A percentile compares a stretch with the other conserved stretches of the same genome.
phyloP scores from a whole-genome alignment of 2,113 vertebrate genomes.

The Chunga burmeisteri region DNA sequence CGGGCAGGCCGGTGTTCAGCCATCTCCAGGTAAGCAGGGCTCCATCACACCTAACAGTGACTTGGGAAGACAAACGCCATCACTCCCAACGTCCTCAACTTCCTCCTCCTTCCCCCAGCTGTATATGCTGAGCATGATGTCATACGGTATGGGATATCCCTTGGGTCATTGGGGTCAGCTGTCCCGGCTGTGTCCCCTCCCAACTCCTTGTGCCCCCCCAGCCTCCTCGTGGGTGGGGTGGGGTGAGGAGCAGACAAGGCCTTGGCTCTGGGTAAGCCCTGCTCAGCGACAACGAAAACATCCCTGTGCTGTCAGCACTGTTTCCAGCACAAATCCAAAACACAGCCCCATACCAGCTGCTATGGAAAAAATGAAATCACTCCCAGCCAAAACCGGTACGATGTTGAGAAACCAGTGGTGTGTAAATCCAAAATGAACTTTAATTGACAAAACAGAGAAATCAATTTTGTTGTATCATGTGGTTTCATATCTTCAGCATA shows the following conservation, averaged over 20 bases:
- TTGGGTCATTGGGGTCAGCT: neutral
- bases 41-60: accelerated
- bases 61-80: neutral
- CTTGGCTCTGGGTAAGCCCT: no score
- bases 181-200: neutral
- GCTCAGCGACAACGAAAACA: no score
- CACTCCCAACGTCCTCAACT: neutral
- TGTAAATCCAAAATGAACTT: conserved; percentile 16
- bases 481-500: neutral
- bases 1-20: neutral
- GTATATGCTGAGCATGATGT: no score
- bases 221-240: neutral
- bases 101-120: neutral
- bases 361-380: neutral
- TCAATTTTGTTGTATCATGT: neutral
- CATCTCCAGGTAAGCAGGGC: neutral
- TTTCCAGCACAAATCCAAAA: no score
- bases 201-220: neutral
- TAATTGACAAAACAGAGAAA: conserved; percentile 10
- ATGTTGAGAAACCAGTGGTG: neutral
- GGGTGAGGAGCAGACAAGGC: neutral
- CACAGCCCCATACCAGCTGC: no score
- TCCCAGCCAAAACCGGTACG: neutral
- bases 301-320: no score
- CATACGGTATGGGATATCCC: no score